A percentile compares a stretch with the other conserved stretches of the same genome.
phyloP scores from a whole-genome alignment of 2,113 vertebrate genomes.

The Lepisosteus osseus region DNA sequence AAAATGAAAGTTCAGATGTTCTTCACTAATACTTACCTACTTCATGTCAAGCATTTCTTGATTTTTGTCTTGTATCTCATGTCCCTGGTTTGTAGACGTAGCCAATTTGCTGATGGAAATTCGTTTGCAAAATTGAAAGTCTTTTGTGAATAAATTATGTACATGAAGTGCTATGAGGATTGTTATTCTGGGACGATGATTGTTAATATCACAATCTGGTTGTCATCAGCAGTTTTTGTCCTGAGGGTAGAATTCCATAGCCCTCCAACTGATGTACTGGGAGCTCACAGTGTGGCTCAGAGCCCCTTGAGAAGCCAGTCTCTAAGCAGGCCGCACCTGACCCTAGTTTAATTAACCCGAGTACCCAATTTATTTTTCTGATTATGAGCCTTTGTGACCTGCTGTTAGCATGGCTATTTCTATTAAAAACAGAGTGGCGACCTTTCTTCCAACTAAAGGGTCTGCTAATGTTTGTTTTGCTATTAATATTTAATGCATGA shows the following conservation, averaged over 20 bases:
- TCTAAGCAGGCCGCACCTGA: background rate
- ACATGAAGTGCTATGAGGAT: background rate
- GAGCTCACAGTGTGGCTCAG: background rate
- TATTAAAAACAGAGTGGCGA: background rate
- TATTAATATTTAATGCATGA: slow-evolving; percentile 2
- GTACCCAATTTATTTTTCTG: slow-evolving; percentile 3
- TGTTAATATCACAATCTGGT: background rate
- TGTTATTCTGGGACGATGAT: background rate
- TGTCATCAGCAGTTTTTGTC: background rate
- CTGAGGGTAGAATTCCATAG: background rate
- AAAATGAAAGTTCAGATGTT: too few species aligned
- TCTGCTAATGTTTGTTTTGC: background rate
- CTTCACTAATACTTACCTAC: too few species aligned
- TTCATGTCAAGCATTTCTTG: too few species aligned
- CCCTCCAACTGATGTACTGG: background rate
- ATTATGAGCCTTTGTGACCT: background rate
- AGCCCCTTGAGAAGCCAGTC: background rate
- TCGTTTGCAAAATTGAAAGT: background rate
- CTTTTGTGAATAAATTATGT: background rate
- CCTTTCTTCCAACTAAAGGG: background rate
- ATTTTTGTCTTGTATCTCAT: too few species aligned
- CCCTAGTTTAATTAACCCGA: slow-evolving; percentile 1
- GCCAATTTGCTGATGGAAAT: background rate
- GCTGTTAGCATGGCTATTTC: background rate
- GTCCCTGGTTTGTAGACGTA: too few species aligned